Evolutionary conservation across 2,797 vertebrate genomes (phyloP), one percentile per base, ranked within the genome.

Genomic region (Sebastiscus albofasciatus): DNA sequence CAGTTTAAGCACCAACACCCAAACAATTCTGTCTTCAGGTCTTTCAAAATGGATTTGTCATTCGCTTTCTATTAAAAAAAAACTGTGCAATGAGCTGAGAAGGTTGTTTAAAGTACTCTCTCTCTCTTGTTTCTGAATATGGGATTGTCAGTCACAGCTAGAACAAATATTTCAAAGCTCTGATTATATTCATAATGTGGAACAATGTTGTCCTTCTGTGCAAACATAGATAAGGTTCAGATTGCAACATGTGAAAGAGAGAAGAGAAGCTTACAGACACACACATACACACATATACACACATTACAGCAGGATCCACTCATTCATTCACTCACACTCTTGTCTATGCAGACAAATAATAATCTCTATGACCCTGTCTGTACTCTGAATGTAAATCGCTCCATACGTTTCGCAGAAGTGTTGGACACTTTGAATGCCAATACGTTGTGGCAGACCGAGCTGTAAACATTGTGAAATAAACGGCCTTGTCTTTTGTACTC

Each of bases 381-480:
- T 65, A 65, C 62, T 22, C 64, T 67, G 59, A 80, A 76, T 82
- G 59, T 67, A 61, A 83, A 86, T 34, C 3, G 9, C 22, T 2
- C 11, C 26, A 46, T 18, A n/a, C 20, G 39, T 46, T 52, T 73
- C 1, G 1, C 22, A 67, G 36, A 68, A 56, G 27, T 56, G 26
- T 61, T 66, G 39, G 46, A 73, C 56, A 61, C 34, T 69, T 13
- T 5, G 29, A 84, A 79, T 72, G 56, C 56, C 62, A 72, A 42
- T 61, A 29, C 62, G 26, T 20, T 54, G 54, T 83, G 62, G 75
- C 34, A 42, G 73, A 60, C 56, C 1, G 29, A 83, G 55, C 33
- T 67, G 60, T 81, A 64, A 82, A 79, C 67, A 42, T 42, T 67
- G 34, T 75, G 36, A 80, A 89, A 89, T 86, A 87, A 84, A 88